Evolutionary conservation across 2,113 vertebrate species (phyloP).

Genomic region (Ceyx margarethae): DNA sequence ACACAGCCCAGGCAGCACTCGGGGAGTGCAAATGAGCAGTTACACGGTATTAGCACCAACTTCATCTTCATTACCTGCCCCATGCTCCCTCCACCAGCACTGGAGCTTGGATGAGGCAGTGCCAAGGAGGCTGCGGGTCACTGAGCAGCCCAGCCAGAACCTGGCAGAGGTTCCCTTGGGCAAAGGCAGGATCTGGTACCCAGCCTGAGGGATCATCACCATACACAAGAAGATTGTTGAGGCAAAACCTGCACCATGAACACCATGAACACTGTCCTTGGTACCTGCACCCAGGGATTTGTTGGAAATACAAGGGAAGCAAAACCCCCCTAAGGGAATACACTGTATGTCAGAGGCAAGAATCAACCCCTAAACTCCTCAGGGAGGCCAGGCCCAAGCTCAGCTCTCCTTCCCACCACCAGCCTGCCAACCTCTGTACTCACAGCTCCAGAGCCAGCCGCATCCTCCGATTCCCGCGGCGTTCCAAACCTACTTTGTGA

Average conservation of each 20-base stretch:
- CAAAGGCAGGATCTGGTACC: fast-evolving
- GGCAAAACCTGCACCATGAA: fast-evolving
- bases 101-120: fast-evolving
- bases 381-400: fast-evolving
- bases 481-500: neutral
- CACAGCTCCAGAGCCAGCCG: neutral
- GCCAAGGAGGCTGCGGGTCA: fast-evolving
- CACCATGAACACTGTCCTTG: fast-evolving
- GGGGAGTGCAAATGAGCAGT: fast-evolving
- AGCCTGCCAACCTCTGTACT: neutral
- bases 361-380: neutral
- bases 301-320: neutral
- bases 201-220: neutral
- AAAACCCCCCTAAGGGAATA: neutral
- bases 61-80: fast-evolving
- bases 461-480: fast-evolving
- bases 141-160: neutral
- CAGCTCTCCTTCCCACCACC: neutral
- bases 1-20: fast-evolving
- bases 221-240: neutral
- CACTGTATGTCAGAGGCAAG: fast-evolving
- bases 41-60: fast-evolving
- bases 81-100: fast-evolving
- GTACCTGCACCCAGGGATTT: neutral
- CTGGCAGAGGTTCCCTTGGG: fast-evolving